Percentiles rank a stretch among this genome's conserved stretches.
Conservation (phyloP, 2,113 vertebrate species). For the Galeopterus variegatus region DNA sequence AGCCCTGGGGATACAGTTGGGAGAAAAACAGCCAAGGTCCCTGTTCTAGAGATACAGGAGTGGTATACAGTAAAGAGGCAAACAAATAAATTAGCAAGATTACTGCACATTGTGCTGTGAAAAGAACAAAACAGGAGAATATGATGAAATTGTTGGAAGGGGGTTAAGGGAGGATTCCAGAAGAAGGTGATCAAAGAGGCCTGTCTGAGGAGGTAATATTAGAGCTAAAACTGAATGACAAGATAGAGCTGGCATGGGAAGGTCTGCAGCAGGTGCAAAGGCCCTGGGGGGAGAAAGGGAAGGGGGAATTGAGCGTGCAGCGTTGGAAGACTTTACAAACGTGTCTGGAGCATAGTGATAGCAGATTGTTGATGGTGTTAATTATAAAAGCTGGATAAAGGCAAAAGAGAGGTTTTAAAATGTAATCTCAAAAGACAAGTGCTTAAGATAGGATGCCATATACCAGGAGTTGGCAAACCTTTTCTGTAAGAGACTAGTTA, state of each 20-base stretch:
- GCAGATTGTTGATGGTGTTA: neutral
- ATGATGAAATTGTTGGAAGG: neutral
- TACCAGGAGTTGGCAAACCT: neutral
- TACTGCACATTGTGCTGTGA: neutral
- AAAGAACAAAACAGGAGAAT: neutral
- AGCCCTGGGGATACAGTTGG: neutral
- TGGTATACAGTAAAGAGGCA: neutral
- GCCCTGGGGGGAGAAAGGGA: neutral
- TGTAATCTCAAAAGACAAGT: neutral
- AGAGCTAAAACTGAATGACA: neutral
- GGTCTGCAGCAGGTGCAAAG: neutral
- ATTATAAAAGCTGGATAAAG: neutral
- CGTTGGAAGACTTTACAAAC: neutral
- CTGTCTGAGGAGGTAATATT: neutral
- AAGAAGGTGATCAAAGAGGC: neutral
- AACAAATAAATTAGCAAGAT: constrained; percentile 37
- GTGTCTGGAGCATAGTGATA: neutral
- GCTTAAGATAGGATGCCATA: neutral
- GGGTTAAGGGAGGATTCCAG: neutral
- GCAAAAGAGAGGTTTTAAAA: neutral
- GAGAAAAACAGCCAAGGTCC: constrained; percentile 38
- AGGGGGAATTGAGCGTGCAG: neutral
- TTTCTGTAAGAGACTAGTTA: neutral
- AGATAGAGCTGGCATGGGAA: neutral
- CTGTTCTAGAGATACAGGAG: constrained; percentile 6